These are phyloP conservation scores for Callosobruchus maculatus DNA, from an alignment of 2,888 invertebrate genomes.

Conservation along the genomic window DNA sequence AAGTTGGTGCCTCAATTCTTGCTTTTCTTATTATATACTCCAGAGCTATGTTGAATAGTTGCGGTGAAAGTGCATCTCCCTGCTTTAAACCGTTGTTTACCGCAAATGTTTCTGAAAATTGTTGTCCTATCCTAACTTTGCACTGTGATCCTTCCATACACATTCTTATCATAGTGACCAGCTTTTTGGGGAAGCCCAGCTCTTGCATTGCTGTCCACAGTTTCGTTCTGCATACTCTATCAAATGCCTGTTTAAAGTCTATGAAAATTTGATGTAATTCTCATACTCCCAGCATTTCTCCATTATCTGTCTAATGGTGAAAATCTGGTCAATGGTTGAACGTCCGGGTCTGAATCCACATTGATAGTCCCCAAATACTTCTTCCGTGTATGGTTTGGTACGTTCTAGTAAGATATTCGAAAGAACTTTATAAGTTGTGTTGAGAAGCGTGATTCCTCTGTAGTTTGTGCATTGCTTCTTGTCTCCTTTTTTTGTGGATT, in stretches of 20 bases:
- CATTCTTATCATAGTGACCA: conserved; percentile 9
- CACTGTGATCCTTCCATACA: conserved; percentile 5
- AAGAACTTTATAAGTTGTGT: too few species aligned
- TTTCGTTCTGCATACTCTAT: conserved; percentile 10
- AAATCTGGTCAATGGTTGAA: background rate
- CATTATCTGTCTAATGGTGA: conserved; percentile 7
- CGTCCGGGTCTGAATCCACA: background rate
- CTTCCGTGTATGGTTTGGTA: conserved; percentile 1
- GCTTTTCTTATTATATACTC: background rate
- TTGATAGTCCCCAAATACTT: too few species aligned
- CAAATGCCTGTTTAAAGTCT: conserved; percentile 18
- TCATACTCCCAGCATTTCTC: conserved; percentile 16
- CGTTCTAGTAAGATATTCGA: background rate
- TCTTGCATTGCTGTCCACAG: conserved; percentile 15
- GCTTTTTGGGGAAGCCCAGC: conserved; percentile 12
- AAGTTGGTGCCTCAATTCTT: too few species aligned
- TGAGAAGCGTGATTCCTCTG: too few species aligned
- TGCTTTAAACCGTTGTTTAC: background rate
- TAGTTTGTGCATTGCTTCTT: too few species aligned
- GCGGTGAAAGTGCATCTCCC: background rate
- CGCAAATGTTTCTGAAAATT: conserved; percentile 3
- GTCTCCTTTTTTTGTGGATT: too few species aligned
- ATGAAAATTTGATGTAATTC: conserved; percentile 16
- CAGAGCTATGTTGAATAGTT: background rate
- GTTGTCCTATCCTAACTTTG: conserved; percentile 6